These are phyloP conservation scores for Anthophora plumipes DNA, from an alignment of 2,888 invertebrate species.

Conservation along the genomic window DNA sequence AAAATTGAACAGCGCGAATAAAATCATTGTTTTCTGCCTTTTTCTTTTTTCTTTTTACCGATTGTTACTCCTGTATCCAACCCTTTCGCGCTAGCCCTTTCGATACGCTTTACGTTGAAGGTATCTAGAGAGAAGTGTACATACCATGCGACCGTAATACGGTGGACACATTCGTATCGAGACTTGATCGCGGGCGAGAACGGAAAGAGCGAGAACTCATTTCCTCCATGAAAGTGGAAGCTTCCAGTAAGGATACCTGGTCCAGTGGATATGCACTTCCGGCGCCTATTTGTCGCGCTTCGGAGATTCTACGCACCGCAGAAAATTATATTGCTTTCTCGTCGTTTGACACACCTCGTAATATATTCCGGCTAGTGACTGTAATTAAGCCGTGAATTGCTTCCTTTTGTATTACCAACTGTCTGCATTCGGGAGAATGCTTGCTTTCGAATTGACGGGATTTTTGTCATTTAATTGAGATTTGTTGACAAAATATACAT, in stretches of 20 bases:
- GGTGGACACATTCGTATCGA: conserved; percentile 33
- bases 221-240: conserved; percentile 80
- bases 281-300: conserved; percentile 74
- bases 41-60: neutral
- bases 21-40: conserved; percentile 39
- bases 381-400: conserved; percentile 45
- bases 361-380: conserved; percentile 19
- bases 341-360: conserved; percentile 58
- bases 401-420: conserved; percentile 38
- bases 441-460: neutral
- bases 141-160: no score
- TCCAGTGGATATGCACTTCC: conserved; percentile 79
- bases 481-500: neutral
- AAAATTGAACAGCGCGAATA: conserved; percentile 42
- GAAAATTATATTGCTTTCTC: conserved; percentile 69
- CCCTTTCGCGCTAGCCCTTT: neutral
- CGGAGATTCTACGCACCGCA: conserved; percentile 56
- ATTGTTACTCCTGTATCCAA: neutral
- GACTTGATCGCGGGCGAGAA: conserved; percentile 50
- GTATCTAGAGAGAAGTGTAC: no score
- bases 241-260: conserved; percentile 76
- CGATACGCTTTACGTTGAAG: neutral
- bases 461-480: neutral
- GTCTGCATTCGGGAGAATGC: conserved; percentile 12
- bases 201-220: conserved; percentile 71